phyloP scores from a whole-genome alignment of 2,888 invertebrate genomes.

The Criorhina ranunculi region DNA sequence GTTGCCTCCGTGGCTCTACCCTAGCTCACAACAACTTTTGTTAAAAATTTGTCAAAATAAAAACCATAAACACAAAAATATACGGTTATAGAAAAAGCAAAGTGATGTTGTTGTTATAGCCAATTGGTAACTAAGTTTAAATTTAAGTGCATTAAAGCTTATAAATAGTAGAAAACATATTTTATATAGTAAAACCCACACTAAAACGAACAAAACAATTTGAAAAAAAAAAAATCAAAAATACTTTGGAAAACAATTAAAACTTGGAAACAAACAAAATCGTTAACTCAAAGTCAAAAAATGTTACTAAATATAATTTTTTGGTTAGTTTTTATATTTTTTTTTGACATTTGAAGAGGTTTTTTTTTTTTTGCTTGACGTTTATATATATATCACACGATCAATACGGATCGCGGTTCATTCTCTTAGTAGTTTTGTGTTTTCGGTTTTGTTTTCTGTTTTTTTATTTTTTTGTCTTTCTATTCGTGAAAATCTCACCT shows the following conservation, averaged over 20 bases:
- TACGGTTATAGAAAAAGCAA: neutral
- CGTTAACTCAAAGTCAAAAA: conserved; percentile 25
- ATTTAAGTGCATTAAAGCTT: conserved; percentile 7
- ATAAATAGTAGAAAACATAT: conserved; percentile 18
- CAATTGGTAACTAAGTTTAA: conserved; percentile 6
- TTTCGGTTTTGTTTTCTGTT: conserved; percentile 11
- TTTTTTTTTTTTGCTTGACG: conserved; percentile 4
- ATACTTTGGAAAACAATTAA: no score
- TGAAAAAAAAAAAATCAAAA: neutral
- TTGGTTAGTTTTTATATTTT: conserved; percentile 22
- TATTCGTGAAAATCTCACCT: conserved; percentile 86
- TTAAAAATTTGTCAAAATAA: neutral
- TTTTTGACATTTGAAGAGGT: conserved; percentile 28
- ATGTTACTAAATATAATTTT: conserved; percentile 21
- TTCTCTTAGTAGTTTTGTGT: conserved; percentile 11
- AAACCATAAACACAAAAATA: conserved; percentile 3
- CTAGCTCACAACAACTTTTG: no score
- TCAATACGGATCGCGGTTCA: conserved; percentile 7
- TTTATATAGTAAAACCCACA: conserved; percentile 47
- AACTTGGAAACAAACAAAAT: conserved; percentile 34
- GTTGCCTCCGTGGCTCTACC: no score
- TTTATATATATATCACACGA: conserved; percentile 1
- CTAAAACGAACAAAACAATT: conserved; percentile 37
- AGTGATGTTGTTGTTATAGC: neutral
- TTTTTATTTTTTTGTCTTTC: neutral